Conservation (phyloP, 1,140 invertebrate genomes). For the Oreohelix idahoensis region DNA sequence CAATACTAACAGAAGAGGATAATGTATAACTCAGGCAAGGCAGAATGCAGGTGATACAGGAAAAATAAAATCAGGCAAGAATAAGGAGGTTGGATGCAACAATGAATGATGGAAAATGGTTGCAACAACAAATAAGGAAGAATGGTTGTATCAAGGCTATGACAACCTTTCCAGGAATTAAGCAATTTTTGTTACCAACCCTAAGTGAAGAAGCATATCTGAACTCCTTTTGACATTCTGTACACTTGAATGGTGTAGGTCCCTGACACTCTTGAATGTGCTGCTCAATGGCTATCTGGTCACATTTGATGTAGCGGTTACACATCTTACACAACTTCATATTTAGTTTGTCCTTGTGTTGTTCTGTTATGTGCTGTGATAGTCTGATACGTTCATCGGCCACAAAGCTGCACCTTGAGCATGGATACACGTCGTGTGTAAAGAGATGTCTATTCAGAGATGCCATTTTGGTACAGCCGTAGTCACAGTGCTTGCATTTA, state of each 20-base stretch:
- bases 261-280: constrained; percentile 63
- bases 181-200: too few species aligned
- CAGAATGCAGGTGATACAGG: too few species aligned
- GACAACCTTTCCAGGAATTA: too few species aligned
- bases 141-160: too few species aligned
- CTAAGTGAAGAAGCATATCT: constrained; percentile 65
- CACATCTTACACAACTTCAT: constrained; percentile 66
- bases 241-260: constrained; percentile 60
- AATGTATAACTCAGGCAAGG: too few species aligned
- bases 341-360: constrained; percentile 56
- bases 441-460: constrained; percentile 57
- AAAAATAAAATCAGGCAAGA: too few species aligned
- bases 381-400: constrained; percentile 51
- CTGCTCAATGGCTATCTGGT: constrained; percentile 57
- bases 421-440: constrained; percentile 59
- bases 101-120: too few species aligned
- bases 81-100: too few species aligned
- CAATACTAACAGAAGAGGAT: too few species aligned
- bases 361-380: constrained; percentile 53
- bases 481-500: constrained; percentile 59
- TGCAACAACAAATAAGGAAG: too few species aligned
- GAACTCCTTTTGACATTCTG: constrained; percentile 65
- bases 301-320: constrained; percentile 60
- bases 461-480: constrained; percentile 55
- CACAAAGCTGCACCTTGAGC: constrained; percentile 59